Conservation (phyloP, 2,888 invertebrate genomes). For the Zhuqinia jingwanae region DNA sequence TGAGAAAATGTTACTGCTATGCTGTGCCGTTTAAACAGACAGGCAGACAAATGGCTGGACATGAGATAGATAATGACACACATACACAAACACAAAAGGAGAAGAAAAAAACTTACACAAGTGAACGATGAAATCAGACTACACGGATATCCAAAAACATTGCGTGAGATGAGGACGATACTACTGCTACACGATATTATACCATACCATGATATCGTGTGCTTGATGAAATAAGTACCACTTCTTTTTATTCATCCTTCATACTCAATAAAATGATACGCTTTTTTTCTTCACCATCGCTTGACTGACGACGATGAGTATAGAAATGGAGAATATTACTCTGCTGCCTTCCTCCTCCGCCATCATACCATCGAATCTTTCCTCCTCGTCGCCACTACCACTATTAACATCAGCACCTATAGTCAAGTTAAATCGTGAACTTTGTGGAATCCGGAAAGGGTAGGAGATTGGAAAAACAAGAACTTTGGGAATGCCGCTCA, state of each 20-base stretch:
- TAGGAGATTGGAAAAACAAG: background rate
- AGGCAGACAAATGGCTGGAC: slow-evolving; percentile 56
- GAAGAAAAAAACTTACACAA: background rate
- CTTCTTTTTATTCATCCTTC: slow-evolving; percentile 17
- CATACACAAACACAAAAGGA: background rate
- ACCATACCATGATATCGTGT: background rate
- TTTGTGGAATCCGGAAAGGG: background rate
- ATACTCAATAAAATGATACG: slow-evolving; percentile 39
- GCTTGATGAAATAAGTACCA: slow-evolving; percentile 1
- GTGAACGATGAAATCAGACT: background rate
- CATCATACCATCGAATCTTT: too few relatives aligned
- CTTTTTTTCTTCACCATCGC: slow-evolving; percentile 11
- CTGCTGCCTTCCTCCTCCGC: background rate
- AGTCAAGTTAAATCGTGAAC: background rate
- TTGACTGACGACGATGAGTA: slow-evolving; percentile 14
- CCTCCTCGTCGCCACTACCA: background rate
- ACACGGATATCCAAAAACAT: background rate
- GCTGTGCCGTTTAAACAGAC: slow-evolving; percentile 27
- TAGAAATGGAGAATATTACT: slow-evolving; percentile 31
- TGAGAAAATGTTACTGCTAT: slow-evolving; percentile 37
- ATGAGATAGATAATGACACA: slow-evolving; percentile 47
- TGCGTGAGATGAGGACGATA: background rate
- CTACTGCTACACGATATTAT: background rate
- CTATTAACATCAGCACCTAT: too few relatives aligned
- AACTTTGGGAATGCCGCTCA: slow-evolving; percentile 4